A percentile compares a stretch with the other conserved stretches of the same genome.
Evolutionary conservation across 2,888 invertebrate genomes (phyloP).

Genomic region (Taphrorychus bicolor): DNA sequence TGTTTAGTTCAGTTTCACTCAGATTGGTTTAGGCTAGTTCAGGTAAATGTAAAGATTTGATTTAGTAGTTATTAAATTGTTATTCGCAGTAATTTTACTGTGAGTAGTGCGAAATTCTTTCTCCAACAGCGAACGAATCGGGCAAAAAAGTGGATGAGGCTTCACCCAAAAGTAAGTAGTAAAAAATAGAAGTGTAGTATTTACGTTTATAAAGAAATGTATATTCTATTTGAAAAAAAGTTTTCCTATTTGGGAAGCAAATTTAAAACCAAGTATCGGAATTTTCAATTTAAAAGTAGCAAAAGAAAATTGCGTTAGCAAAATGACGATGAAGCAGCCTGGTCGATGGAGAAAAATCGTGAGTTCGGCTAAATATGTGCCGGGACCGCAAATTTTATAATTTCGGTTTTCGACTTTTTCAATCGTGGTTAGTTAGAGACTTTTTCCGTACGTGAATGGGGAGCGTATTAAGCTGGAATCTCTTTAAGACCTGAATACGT

Average conservation of each 20-base stretch:
- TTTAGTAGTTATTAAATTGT: too few species aligned
- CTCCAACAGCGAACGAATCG: too few species aligned
- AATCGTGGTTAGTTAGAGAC: constrained; percentile 42
- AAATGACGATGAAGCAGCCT: constrained; percentile 37
- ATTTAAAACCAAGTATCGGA: constrained; percentile 29
- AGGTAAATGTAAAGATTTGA: too few species aligned
- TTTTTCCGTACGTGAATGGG: constrained; percentile 38
- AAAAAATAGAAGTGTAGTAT: too few species aligned
- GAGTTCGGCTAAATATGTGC: constrained; percentile 41
- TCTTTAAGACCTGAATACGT: constrained; percentile 32
- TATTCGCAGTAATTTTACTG: too few species aligned
- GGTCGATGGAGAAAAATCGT: constrained; percentile 32
- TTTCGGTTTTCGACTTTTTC: constrained; percentile 40
- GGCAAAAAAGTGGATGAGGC: too few species aligned
- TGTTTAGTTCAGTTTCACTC: too few species aligned
- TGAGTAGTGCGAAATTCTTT: too few species aligned
- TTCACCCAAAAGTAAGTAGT: too few species aligned
- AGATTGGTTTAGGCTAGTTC: too few species aligned
- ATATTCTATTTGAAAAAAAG: too few species aligned
- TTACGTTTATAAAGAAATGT: too few species aligned
- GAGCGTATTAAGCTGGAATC: constrained; percentile 35
- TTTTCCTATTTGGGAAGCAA: not conserved
- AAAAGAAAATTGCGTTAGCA: constrained; percentile 35
- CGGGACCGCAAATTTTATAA: constrained; percentile 42
- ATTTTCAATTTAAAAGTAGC: constrained; percentile 38